These are phyloP conservation scores for Theretra japonica DNA, from an alignment of 2,888 invertebrate species.

Conservation along the genomic window DNA sequence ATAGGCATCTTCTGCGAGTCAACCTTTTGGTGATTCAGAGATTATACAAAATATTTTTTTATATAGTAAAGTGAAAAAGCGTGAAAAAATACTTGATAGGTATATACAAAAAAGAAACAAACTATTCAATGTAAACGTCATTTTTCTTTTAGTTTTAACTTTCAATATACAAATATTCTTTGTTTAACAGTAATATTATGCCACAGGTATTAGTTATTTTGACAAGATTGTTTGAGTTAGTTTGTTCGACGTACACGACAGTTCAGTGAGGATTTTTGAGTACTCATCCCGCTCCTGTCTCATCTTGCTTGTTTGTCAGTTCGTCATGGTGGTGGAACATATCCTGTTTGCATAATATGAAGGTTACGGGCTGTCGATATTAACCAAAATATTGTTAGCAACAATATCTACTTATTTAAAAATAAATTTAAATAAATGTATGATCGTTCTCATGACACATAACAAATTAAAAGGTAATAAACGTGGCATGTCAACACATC, in stretches of 20 bases:
- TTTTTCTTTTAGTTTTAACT: neutral
- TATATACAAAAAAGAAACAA: no score
- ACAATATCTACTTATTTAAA: no score
- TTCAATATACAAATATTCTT: neutral
- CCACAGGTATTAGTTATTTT: neutral
- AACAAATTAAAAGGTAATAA: neutral
- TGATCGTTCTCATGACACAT: no score
- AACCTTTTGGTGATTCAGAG: no score
- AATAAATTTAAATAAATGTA: no score
- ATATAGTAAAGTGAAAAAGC: no score
- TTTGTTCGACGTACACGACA: neutral
- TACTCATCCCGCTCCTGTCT: slow-evolving; percentile 53
- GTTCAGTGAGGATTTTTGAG: neutral
- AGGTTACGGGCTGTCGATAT: slow-evolving; percentile 44
- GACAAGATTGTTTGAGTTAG: slow-evolving; percentile 10
- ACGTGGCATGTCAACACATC: neutral
- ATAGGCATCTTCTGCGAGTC: no score
- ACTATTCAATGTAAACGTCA: neutral
- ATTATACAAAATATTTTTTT: no score
- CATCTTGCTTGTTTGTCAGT: slow-evolving; percentile 55
- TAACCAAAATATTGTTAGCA: neutral
- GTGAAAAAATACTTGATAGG: no score
- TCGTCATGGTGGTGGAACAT: slow-evolving; percentile 52
- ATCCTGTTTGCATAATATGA: slow-evolving; percentile 40
- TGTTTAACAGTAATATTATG: neutral